A percentile compares a stretch with the other conserved stretches of the same genome.
phyloP scores from a whole-genome alignment of 2,888 invertebrate species.

The Neoaliturus tenellus region DNA sequence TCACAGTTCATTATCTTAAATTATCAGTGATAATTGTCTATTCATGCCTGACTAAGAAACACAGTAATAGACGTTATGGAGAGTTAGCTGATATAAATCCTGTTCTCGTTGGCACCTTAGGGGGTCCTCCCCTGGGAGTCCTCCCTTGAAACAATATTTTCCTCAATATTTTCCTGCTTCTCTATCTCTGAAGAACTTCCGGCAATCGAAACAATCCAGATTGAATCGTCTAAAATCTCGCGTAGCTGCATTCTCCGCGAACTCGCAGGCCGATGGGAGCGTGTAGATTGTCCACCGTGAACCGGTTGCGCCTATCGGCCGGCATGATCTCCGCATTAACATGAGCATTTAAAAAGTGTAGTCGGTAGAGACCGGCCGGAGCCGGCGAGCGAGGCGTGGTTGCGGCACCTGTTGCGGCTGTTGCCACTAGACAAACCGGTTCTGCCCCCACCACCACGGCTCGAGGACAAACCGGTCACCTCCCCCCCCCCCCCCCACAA shows the following conservation, averaged over 20 bases:
- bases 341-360: constrained; percentile 43
- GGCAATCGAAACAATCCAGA: not conserved
- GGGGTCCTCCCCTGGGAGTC: too few relatives aligned
- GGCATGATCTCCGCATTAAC: constrained; percentile 35
- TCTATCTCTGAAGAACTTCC: not conserved
- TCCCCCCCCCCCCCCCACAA: not conserved
- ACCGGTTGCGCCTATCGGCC: constrained; percentile 22
- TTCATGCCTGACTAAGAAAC: too few relatives aligned
- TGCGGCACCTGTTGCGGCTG: constrained; percentile 34
- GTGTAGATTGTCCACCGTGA: constrained; percentile 25
- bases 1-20: too few relatives aligned
- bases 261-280: constrained; percentile 4
- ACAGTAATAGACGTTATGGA: too few relatives aligned
- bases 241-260: not conserved
- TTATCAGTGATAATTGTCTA: too few relatives aligned
- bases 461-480: constrained; percentile 34
- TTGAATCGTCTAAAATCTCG: not conserved
- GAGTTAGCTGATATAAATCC: too few relatives aligned
- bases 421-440: constrained; percentile 23
- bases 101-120: too few relatives aligned
- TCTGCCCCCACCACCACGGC: not conserved
- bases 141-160: too few relatives aligned
- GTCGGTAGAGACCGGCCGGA: not conserved
- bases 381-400: constrained; percentile 26
- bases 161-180: not conserved